Base-by-base conservation (phyloP, 2,888 invertebrate genomes). In the Leptinotarsa rubiginosa region DNA sequence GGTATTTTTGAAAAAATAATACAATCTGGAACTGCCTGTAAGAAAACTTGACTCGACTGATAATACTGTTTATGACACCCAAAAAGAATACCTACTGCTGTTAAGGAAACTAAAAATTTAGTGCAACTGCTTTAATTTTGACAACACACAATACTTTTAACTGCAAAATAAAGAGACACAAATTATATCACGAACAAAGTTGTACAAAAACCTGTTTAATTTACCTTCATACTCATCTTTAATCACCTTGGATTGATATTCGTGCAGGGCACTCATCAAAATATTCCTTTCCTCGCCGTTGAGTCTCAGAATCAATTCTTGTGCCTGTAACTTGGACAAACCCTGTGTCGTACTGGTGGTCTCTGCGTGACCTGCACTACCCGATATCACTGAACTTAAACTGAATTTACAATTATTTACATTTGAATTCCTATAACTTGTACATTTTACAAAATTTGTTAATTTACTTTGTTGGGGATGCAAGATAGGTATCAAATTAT, bases 191-290 rank as follows among this genome's bases (percentile, higher is more conserved):
- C 22, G 47, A 73, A 75, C 25, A 72, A 16, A 67, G n/a, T 15
- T 18, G 75, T 69, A 77, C 66, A 78, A 74, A 74, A 73, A 50
- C 15, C 50, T 7, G 16, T 50, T 50, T n/a, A 15, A 50, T 72
- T 81, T 89, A 95, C 95, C 95, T 92, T 94, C 94, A 84, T 92
- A 95, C 84, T 92, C 92, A 75, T 94, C 93, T 87, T 94, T 95
- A 72, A 92, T 90, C 84, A 91, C 90, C 82, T 93, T 92, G 0
- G 95, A 94, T 83, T 95, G 92, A 84, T 92, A 93, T 85, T 94
- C 93, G 80, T 92, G 92, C 62, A 96, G 87, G 1, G 95, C 94
- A 65, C 88, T 87, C 74, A 92, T 90, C 65, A 96, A 88, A 79
- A 93, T 89, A 80, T 89, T 91, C 69, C 95, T 90, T 85, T 96